Base-by-base conservation (phyloP, 2,888 invertebrate species). In the Rhabditoides inermis region DNA sequence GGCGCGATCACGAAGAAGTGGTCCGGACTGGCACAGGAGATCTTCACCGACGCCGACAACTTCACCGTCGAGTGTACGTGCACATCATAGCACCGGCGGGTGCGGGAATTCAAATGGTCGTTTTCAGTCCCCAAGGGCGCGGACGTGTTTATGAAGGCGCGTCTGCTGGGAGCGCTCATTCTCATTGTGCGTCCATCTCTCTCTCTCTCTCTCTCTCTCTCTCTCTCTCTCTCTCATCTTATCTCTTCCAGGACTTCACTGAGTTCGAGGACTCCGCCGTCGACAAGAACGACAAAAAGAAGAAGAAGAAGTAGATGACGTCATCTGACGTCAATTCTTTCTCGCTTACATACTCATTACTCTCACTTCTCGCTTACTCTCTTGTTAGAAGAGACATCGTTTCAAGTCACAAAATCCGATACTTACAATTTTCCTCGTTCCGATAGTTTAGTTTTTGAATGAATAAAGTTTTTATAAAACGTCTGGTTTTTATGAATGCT, bases 21-120 rank as follows among this genome's bases (percentile, higher is more conserved):
- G 40, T n/a, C 40, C 22, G 40, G 40, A 10, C 10, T 39, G 15
- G 22, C 40, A 20, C n/a, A 20, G 40, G 40, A 39, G 40, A n/a
- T n/a, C 22, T 39, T 39, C 40, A 39, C 40, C 40, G 40, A 39
- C 22, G 40, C 40, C 40, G 40, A 39, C 22, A 39, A 12, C 15
- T 39, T 39, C 40, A 39, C 40, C 40, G 12, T 10, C n/a, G 22
- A 39, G 12, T 39, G 40, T 39, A 20, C n/a, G 40, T 32, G 15
- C 12, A 12, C 15, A 12, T 32, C 15, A 15, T 39, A 10, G 1
- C 1, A 1, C 1, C 20, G 10, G 20, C 15, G 18, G 7, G 12
- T 39, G 7, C 15, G 39, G 7, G 39, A 18, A 18, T 39, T 39
- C 18, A 20, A 39, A 39, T 18, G 10, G 1, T 39, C 20, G 18